phyloP scores from a whole-genome alignment of 2,888 invertebrate genomes.

The Capitulum mitella region DNA sequence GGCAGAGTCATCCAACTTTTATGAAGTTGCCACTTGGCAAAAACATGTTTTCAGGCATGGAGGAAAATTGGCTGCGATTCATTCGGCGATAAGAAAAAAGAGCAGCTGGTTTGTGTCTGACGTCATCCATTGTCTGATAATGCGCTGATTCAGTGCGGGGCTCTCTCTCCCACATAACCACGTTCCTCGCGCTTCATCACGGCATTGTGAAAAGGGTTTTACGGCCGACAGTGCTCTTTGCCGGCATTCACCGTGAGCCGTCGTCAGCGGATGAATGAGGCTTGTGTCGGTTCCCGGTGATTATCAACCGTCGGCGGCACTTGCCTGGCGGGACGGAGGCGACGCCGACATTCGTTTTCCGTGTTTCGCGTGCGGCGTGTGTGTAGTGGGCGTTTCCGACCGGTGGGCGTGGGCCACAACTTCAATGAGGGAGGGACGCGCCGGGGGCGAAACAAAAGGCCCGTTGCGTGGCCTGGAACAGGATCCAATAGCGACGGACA shows the following conservation, averaged over 20 bases:
- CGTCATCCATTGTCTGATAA: background rate
- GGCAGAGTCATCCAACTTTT: background rate
- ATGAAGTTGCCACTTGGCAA: background rate
- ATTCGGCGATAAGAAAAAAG: background rate
- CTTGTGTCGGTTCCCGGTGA: background rate
- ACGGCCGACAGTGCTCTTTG: background rate
- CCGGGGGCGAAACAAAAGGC: too few species aligned
- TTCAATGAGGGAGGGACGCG: too few species aligned
- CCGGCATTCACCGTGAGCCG: background rate
- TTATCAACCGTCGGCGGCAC: background rate
- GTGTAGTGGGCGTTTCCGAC: too few species aligned
- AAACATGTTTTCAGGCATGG: background rate
- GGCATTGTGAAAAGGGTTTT: background rate
- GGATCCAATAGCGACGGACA: too few species aligned
- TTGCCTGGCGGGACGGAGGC: background rate
- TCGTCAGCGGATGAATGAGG: background rate
- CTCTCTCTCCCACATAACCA: background rate
- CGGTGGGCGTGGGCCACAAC: too few species aligned
- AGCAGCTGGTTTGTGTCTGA: background rate
- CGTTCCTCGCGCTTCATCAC: background rate
- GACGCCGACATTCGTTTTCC: background rate
- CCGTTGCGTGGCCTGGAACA: too few species aligned
- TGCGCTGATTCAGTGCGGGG: background rate
- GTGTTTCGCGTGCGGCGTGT: background rate
- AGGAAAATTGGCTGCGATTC: background rate